Evolutionary conservation across 2,797 vertebrate genomes (phyloP).

Genomic region (Girardinus metallicus): DNA sequence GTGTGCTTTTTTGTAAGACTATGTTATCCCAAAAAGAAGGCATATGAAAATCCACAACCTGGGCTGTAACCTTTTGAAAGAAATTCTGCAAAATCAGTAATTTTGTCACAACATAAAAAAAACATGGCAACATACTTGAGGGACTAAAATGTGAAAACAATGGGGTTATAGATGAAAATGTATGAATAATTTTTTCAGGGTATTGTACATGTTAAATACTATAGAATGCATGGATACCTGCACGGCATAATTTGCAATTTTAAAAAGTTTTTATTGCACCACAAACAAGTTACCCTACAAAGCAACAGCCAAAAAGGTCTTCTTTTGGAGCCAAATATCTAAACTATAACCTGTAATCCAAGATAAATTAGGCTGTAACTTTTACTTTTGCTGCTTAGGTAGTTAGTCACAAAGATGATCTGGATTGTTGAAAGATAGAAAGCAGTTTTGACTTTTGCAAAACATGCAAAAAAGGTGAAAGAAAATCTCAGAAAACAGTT

Average conservation of each 20-base stretch:
- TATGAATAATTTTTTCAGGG: neutral
- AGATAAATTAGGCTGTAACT: neutral
- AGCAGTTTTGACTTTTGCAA: neutral
- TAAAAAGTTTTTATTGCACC: neutral
- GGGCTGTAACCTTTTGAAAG: no score
- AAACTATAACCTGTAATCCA: neutral
- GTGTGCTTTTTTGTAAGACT: no score
- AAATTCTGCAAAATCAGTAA: no score
- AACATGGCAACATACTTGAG: no score
- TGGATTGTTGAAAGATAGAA: neutral
- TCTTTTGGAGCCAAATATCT: neutral
- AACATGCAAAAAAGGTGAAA: neutral
- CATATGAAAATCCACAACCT: no score
- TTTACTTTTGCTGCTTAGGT: neutral
- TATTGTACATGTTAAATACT: neutral
- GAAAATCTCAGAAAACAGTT: neutral
- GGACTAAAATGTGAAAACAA: neutral
- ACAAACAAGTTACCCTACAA: neutral
- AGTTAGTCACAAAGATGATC: neutral
- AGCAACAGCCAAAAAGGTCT: neutral
- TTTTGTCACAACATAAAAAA: no score
- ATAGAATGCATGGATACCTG: neutral
- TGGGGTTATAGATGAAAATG: neutral
- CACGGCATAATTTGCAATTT: neutral
- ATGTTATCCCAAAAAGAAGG: no score